Evolutionary conservation across 2,797 vertebrate genomes (phyloP).

Genomic region (Cuculus canorus): DNA sequence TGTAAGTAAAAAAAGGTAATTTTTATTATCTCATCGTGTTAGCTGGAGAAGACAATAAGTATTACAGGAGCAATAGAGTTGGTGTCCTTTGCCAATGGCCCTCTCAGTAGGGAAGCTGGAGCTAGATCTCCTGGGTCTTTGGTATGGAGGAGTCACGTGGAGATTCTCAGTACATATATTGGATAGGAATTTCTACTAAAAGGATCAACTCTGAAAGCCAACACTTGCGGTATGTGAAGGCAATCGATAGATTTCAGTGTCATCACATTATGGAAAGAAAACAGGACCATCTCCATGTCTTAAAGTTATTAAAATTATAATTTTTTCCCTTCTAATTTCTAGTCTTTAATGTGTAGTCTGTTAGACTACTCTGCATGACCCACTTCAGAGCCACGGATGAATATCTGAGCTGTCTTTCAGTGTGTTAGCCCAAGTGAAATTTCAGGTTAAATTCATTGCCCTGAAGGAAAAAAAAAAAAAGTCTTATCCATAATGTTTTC

Average conservation of each 20-base stretch:
- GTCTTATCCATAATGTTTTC: not conserved
- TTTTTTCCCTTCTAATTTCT: not conserved
- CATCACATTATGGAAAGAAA: not conserved
- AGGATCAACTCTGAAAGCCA: not conserved
- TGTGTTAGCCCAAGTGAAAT: not conserved
- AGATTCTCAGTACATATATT: not conserved
- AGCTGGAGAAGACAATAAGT: not conserved
- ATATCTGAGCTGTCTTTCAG: not conserved
- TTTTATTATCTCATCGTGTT: not conserved
- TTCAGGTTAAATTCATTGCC: not conserved
- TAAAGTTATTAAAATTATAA: not conserved
- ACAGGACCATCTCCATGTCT: not conserved
- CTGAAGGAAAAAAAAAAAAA: not conserved
- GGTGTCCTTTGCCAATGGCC: not conserved
- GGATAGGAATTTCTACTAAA: not conserved
- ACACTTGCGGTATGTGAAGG: not conserved
- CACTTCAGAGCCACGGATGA: not conserved
- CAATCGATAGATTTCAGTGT: not conserved
- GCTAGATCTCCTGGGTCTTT: not conserved
- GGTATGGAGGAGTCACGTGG: fast-evolving
- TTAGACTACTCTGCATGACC: not conserved
- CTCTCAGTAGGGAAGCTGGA: not conserved
- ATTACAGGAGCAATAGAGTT: not conserved
- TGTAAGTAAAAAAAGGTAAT: not conserved
- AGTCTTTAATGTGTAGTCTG: not conserved